A percentile compares a stretch with the other conserved stretches of the same genome.
These are phyloP conservation scores for Rhopilema esculentum DNA, from an alignment of 30 jellyfish, hydroid and myxozoan genomes.

Conservation along the genomic window DNA sequence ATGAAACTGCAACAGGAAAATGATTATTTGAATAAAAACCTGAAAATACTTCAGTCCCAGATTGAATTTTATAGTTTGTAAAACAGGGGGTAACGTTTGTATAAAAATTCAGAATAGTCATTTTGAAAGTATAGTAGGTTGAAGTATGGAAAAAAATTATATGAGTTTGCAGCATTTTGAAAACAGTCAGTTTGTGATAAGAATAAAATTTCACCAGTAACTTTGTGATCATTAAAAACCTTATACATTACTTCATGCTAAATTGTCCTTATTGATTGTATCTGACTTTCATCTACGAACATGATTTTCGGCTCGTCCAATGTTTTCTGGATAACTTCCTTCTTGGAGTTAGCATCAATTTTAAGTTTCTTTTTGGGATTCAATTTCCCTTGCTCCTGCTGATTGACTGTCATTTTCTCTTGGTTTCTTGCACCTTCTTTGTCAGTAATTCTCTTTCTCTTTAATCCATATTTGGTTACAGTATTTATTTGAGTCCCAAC, in stretches of 20 bases:
- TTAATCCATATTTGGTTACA: background rate
- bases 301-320: background rate
- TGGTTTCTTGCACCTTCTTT: background rate
- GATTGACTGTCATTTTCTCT: background rate
- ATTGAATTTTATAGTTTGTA: too few relatives aligned
- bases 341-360: background rate
- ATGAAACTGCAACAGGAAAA: too few relatives aligned
- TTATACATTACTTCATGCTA: background rate
- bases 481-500: background rate
- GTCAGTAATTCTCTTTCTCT: background rate
- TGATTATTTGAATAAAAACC: too few relatives aligned
- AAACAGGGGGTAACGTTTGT: too few relatives aligned
- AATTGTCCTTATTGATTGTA: constrained; percentile 1
- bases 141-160: too few relatives aligned
- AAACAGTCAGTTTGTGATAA: too few relatives aligned
- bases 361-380: constrained; percentile 1
- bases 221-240: too few relatives aligned
- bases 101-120: too few relatives aligned
- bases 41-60: too few relatives aligned
- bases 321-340: background rate
- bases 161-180: too few relatives aligned
- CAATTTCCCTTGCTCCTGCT: background rate
- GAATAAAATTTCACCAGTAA: too few relatives aligned
- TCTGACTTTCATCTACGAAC: constrained; percentile 5
- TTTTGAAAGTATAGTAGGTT: too few relatives aligned